Evolutionary conservation across 2,113 vertebrate species (phyloP).

Genomic region (Proterorhinus semilunaris): DNA sequence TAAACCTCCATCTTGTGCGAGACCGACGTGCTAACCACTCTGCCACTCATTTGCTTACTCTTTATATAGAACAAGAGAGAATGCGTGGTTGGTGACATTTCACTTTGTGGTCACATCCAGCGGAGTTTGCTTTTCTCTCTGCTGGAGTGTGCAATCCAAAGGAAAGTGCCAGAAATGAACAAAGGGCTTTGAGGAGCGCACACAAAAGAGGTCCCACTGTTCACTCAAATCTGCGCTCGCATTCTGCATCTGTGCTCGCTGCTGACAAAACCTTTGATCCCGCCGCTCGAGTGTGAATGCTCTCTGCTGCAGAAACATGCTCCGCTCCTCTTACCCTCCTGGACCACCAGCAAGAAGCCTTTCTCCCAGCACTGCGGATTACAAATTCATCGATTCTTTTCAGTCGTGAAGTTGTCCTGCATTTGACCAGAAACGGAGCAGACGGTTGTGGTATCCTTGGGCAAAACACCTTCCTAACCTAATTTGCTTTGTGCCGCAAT

Average conservation of each 20-base stretch:
- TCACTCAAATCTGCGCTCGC: constrained; percentile 9
- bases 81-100: constrained; percentile 15
- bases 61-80: background rate
- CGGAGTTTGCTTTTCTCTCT: constrained; percentile 16
- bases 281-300: background rate
- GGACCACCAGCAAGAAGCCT: constrained; percentile 12
- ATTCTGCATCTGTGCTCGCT: background rate
- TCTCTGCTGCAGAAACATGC: background rate
- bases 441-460: too few relatives aligned
- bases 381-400: background rate
- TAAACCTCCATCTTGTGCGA: background rate
- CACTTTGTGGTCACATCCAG: constrained; percentile 21
- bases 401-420: too few relatives aligned
- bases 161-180: constrained; percentile 21
- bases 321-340: constrained; percentile 20
- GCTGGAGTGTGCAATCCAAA: constrained; percentile 18
- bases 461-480: too few relatives aligned
- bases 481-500: too few relatives aligned
- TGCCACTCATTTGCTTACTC: constrained; percentile 5
- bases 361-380: background rate
- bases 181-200: constrained; percentile 40
- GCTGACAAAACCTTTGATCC: constrained; percentile 15
- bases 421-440: too few relatives aligned
- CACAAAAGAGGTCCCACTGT: constrained; percentile 12
- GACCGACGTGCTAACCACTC: background rate